Evolutionary conservation across 2,113 vertebrate species (phyloP).

Genomic region (Coreoperca whiteheadi): DNA sequence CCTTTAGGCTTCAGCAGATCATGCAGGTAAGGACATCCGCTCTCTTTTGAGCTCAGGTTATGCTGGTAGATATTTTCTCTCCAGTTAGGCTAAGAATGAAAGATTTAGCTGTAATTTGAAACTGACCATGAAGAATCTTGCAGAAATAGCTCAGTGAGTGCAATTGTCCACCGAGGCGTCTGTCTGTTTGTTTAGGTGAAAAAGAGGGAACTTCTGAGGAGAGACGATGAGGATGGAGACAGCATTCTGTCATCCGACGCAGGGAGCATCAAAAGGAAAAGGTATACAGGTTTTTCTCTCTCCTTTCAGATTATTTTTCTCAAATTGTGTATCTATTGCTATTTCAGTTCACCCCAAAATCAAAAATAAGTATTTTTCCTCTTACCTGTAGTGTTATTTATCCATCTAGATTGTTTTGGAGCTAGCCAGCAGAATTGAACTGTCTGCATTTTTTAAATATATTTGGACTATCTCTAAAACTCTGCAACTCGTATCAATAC

Average conservation of each 20-base stretch:
- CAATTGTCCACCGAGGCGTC: background rate
- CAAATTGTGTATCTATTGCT: background rate
- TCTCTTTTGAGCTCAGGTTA: background rate
- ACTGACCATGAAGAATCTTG: background rate
- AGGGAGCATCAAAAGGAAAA: constrained; percentile 94
- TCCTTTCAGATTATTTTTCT: background rate
- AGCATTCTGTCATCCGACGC: constrained; percentile 96
- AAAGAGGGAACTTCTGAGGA: constrained; percentile 92
- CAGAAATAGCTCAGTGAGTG: background rate
- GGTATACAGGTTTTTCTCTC: constrained; percentile 78
- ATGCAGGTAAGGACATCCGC: constrained; percentile 88
- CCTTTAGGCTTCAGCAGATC: constrained; percentile 95
- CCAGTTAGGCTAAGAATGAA: background rate
- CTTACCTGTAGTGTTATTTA: no score
- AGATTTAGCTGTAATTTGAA: background rate
- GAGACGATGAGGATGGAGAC: constrained; percentile 95
- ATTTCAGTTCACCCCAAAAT: no score
- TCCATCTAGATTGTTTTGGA: no score
- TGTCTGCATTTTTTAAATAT: no score
- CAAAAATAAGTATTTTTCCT: no score
- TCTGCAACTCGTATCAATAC: no score
- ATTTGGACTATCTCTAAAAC: no score
- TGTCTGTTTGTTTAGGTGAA: constrained; percentile 85
- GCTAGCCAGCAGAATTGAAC: no score
- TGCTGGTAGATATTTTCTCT: background rate